A percentile compares a stretch with the other conserved stretches of the same genome.
These are phyloP conservation scores for Athene noctua DNA, from an alignment of 2,113 vertebrate genomes.

Conservation along the genomic window DNA sequence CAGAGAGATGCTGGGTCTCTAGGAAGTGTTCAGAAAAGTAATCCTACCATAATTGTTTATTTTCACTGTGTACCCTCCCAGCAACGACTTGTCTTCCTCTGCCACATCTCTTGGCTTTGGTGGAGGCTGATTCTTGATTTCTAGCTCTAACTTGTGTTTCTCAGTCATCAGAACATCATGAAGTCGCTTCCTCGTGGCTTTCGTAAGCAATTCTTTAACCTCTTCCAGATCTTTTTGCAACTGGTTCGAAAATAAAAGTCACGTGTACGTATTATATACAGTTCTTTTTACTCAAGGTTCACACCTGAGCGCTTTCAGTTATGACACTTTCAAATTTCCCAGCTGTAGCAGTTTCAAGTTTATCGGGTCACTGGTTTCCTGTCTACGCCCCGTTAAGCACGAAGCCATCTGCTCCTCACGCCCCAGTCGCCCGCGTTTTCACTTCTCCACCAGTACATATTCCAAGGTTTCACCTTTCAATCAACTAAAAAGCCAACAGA, in stretches of 20 bases:
- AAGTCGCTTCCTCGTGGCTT: constrained; percentile 81
- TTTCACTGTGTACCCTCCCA: constrained; percentile 87
- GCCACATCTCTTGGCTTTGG: constrained; percentile 75
- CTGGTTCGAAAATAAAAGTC: constrained; percentile 46
- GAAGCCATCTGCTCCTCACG: background rate
- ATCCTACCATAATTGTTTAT: constrained; percentile 92
- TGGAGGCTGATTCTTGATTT: constrained; percentile 80
- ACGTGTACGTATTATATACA: accelerated
- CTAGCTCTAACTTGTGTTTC: constrained; percentile 86
- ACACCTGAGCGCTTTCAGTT: background rate
- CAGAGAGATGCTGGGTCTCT: background rate
- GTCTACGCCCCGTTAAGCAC: accelerated
- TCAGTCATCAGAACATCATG: constrained; percentile 83
- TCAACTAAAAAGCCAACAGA: background rate
- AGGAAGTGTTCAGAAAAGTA: background rate
- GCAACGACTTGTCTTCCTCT: constrained; percentile 73
- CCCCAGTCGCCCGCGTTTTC: accelerated
- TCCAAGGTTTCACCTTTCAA: no score
- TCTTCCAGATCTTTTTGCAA: constrained; percentile 89
- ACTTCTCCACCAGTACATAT: no score
- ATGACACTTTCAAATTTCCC: background rate
- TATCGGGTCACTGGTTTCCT: background rate
- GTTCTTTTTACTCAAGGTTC: background rate
- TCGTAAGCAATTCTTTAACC: constrained; percentile 79
- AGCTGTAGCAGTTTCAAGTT: accelerated